These are phyloP conservation scores for Lepas anatifera DNA, from an alignment of 2,888 invertebrate genomes.

Conservation along the genomic window DNA sequence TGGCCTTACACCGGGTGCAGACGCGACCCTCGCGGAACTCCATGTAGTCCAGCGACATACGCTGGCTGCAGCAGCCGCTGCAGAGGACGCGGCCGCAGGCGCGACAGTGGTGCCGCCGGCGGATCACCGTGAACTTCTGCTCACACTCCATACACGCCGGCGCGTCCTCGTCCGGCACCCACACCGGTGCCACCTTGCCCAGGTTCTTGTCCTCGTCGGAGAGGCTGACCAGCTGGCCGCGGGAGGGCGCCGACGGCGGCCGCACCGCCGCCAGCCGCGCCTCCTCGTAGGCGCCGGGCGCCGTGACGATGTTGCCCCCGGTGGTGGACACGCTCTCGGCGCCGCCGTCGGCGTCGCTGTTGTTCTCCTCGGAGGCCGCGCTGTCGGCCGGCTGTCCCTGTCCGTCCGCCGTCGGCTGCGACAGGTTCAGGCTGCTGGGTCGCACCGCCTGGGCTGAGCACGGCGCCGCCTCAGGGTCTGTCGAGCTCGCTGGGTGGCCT, in stretches of 20 bases:
- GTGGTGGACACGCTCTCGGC: conserved; percentile 1
- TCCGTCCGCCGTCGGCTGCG: neutral
- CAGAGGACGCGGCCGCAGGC: conserved; percentile 67
- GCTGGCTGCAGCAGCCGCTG: conserved; percentile 60
- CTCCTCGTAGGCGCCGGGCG: conserved; percentile 22
- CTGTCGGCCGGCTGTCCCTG: neutral
- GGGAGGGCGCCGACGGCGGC: conserved; percentile 11
- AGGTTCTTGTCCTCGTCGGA: conserved; percentile 30
- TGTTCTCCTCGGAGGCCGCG: neutral
- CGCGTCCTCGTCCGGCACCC: conserved; percentile 64
- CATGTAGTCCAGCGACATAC: conserved; percentile 56
- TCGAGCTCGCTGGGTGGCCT: no score
- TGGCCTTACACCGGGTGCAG: conserved; percentile 50
- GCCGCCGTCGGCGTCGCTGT: neutral
- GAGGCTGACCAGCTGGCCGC: neutral
- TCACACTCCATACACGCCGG: conserved; percentile 68
- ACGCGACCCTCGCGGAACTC: conserved; percentile 63
- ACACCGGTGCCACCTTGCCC: conserved; percentile 64
- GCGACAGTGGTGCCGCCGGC: conserved; percentile 66
- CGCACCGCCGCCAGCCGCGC: conserved; percentile 14
- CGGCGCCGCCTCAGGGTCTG: neutral
- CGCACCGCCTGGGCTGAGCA: neutral
- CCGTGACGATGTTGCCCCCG: conserved; percentile 23
- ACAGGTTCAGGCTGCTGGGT: neutral
- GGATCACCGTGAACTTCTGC: conserved; percentile 63